Conservation (phyloP, 1,140 invertebrate species). For the Goniozus legneri region DNA sequence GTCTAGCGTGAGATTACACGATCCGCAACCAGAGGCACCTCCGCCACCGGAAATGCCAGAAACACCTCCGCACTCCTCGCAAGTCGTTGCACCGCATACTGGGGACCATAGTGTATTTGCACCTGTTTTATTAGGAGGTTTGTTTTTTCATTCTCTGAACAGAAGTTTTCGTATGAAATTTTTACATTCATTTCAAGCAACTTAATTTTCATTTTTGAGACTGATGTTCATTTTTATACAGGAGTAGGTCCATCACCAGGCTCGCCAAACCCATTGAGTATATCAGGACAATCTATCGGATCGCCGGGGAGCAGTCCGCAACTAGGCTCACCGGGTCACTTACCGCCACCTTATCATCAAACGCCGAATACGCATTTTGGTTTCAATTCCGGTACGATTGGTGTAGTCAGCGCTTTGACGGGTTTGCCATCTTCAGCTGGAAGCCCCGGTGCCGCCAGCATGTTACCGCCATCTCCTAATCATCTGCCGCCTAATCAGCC, state of each 20-base stretch:
- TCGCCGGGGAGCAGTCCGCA: conserved; percentile 50
- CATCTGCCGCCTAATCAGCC: conserved; percentile 52
- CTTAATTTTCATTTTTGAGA: not conserved
- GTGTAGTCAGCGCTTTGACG: conserved; percentile 31
- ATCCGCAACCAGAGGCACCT: conserved; percentile 39
- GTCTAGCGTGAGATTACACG: conserved; percentile 46
- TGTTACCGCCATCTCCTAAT: conserved; percentile 50
- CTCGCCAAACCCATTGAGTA: conserved; percentile 45
- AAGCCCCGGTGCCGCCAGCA: conserved; percentile 52
- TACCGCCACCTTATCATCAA: conserved; percentile 36
- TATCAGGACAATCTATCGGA: conserved; percentile 42
- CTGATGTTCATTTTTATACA: conserved; percentile 9
- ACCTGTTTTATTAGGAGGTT: conserved; percentile 44
- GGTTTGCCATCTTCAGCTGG: conserved; percentile 41
- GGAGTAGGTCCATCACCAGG: conserved; percentile 37
- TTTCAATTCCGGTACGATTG: conserved; percentile 44
- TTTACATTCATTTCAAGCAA: not conserved
- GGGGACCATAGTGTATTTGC: conserved; percentile 51
- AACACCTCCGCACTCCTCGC: conserved; percentile 46
- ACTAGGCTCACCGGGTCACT: conserved; percentile 41
- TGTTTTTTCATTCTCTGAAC: not conserved
- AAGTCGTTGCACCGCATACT: conserved; percentile 33
- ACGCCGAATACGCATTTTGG: conserved; percentile 52
- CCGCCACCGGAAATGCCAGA: conserved; percentile 42
- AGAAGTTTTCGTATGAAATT: no score